Evolutionary conservation across 1,140 invertebrate species (phyloP), one percentile per base, ranked within the genome.

Genomic region (Zaprionus camerounensis): DNA sequence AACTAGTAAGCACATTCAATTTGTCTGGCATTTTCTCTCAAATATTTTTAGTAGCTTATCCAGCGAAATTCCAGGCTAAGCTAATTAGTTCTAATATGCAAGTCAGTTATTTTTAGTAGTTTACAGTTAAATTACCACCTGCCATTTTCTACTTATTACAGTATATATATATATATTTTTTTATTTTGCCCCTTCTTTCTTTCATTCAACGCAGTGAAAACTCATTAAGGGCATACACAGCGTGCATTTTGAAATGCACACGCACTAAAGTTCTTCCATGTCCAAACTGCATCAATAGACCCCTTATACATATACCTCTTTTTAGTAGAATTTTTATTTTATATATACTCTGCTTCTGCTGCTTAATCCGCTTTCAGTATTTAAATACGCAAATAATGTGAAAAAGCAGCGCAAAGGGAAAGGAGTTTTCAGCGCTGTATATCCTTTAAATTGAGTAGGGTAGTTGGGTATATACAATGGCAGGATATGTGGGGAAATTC

Each of bases 341-440:
- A 22, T 6, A 20, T n/a, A 13, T 58, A 62, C 55, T 55, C 13
- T 56, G 28, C 24, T 34, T 26, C 20, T 70, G 69, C 41, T 53
- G 44, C 58, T 90, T 90, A 91, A 90, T 90, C 85, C 85, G 82
- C 86, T 90, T 90, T 80, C 75, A 80, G 86, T 85, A 90, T 85
- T 90, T 91, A 90, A 90, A 91, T 91, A 77, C 86, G 79, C 85
- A 85, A 86, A 90, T 90, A 76, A 90, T 85, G 71, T 62, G 71
- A 71, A 79, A 90, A 90, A 64, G 22, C 56, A 57, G 55, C 53
- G 51, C 49, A 55, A 9, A 34, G 22, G n/a, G 36, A 17, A 13
- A 1, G 31, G 2, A 36, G n/a, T 12, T 5, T 36, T 6, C 6
- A n/a, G 6, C n/a, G 7, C 31, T 22, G 58, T 5, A 36, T 61